Percentiles rank a stretch among this genome's conserved stretches.
Evolutionary conservation across 1,140 invertebrate species (phyloP).

Genomic region (Aphelenchoides fujianensis): DNA sequence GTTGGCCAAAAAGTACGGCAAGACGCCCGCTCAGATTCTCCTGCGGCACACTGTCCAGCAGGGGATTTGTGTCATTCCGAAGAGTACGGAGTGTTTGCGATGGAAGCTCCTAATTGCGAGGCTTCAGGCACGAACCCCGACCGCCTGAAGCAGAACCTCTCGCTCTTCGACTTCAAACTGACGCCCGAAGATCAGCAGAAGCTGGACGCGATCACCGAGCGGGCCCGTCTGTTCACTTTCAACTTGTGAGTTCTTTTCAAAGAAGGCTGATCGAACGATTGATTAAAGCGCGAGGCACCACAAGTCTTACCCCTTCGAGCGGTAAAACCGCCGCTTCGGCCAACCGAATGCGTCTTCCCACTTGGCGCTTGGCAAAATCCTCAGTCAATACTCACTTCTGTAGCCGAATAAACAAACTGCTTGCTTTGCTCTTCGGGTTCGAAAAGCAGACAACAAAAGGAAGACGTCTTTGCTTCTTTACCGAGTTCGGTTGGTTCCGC

Average conservation of each 20-base stretch:
- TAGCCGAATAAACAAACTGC: no score
- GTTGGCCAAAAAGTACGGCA: constrained; percentile 40
- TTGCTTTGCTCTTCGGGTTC: no score
- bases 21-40: constrained; percentile 62
- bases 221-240: constrained; percentile 31
- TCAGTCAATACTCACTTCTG: no score
- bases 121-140: constrained; percentile 9
- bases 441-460: no score
- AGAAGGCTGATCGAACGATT: no score
- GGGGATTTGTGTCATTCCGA: constrained; percentile 30
- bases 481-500: no score
- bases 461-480: no score
- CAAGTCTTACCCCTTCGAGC: background rate
- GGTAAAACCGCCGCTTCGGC: background rate
- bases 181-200: constrained; percentile 39
- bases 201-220: constrained; percentile 30
- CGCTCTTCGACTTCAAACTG: constrained; percentile 48
- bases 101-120: constrained; percentile 58
- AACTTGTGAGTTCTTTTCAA: constrained; percentile 6
- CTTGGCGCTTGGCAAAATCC: no score
- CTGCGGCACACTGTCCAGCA: constrained; percentile 45
- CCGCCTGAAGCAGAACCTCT: constrained; percentile 60
- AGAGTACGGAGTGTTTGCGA: constrained; percentile 56
- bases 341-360: no score
- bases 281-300: background rate